phyloP scores from a whole-genome alignment of 2,888 invertebrate species.

The Dimorphilus gyrociliatus region DNA sequence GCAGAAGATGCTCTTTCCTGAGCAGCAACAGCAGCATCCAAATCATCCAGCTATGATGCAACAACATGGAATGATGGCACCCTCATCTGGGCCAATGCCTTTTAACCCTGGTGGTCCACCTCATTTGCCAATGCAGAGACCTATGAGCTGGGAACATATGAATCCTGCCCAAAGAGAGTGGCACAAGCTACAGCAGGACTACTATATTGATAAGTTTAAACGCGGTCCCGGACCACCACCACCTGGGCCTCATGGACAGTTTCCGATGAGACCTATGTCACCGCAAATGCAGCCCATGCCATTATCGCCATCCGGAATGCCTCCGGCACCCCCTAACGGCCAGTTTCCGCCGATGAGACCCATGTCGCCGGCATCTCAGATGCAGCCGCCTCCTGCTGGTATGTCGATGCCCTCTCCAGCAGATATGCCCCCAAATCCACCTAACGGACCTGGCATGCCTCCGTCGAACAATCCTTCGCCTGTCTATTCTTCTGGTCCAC shows the following conservation, averaged over 20 bases:
- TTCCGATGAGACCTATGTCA: constrained; percentile 20
- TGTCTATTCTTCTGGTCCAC: constrained; percentile 7
- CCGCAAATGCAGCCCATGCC: constrained; percentile 7
- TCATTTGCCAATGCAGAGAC: constrained; percentile 13
- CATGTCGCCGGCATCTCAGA: constrained; percentile 28
- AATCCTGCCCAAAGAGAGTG: constrained; percentile 59
- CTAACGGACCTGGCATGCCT: constrained; percentile 6
- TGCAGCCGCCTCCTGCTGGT: constrained; percentile 19
- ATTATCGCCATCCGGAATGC: constrained; percentile 3
- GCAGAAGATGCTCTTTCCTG: constrained; percentile 79
- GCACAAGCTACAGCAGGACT: constrained; percentile 75
- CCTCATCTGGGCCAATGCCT: constrained; percentile 3
- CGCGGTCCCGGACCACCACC: too few species aligned
- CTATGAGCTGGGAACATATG: constrained; percentile 26
- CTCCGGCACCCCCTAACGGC: constrained; percentile 3
- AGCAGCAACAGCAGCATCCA: constrained; percentile 28
- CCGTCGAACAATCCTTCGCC: constrained; percentile 7
- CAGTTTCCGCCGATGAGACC: constrained; percentile 19
- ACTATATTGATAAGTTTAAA: constrained; percentile 20
- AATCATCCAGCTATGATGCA: constrained; percentile 11
- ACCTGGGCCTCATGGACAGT: constrained; percentile 10
- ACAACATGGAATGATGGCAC: constrained; percentile 14
- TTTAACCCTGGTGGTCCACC: constrained; percentile 14
- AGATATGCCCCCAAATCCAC: too few species aligned
- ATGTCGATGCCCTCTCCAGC: constrained; percentile 8